Evolutionary conservation across 2,797 vertebrate genomes (phyloP), one percentile per base, ranked within the genome.

Genomic region (Amazona finschi): DNA sequence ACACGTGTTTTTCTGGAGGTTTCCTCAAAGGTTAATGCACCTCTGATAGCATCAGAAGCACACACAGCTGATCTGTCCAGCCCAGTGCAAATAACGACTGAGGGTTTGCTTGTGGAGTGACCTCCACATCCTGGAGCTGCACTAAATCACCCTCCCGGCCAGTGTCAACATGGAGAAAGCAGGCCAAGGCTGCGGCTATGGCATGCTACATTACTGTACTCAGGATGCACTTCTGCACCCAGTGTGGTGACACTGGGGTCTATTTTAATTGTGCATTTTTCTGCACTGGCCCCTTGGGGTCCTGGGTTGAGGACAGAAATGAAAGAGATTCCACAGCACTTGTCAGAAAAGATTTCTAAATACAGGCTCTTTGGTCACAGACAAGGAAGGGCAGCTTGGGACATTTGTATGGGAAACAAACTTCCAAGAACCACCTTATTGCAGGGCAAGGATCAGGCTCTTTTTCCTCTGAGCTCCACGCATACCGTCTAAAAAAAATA

Each of bases 171-270:
- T 5, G 25, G 25, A 79, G 41, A 77, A 65, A 81, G 52, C 62
- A 71, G 39, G n/a, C 22, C 25, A 15, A 60, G 57, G 58, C 50
- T 53, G 64, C 1, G 1, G 33, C n/a, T 73, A 21, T 0, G 0
- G 25, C 39, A 46, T 9, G 2, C n/a, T 11, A 50, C 1, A 1
- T 31, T 19, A 28, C 17, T 28, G 20, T 13, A 13, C 38, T n/a
- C 44, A 57, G 19, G 46, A 46, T 7, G 55, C 30, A 15, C 28
- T 77, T 60, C 74, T 70, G 46, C 55, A 77, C 46, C 33, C 66
- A 21, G 21, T 1, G 1, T 3, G 1, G 30, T 20, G 27, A 80
- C 0, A 0, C 25, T 14, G 36, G 31, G 13, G 13, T 55, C 15
- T 31, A 22, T 39, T 81, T 43, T 30, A 65, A 50, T 20, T n/a